These are phyloP conservation scores for Xenentodon cancila DNA, from an alignment of 2,797 vertebrate genomes.

Conservation along the genomic window DNA sequence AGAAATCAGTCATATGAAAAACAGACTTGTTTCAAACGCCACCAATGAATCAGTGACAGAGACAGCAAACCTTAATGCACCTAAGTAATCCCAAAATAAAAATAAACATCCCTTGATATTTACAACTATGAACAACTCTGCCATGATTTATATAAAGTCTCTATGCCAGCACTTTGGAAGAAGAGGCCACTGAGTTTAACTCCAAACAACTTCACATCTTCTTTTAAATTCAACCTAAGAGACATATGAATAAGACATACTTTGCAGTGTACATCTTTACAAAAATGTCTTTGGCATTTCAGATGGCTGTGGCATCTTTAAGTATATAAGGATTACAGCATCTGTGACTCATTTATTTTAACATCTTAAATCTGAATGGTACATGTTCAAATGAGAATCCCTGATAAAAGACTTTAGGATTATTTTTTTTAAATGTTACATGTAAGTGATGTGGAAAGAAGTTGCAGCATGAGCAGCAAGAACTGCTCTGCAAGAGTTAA, in stretches of 20 bases:
- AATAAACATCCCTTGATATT: constrained; percentile 34
- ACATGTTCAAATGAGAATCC: not conserved
- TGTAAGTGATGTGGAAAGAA: too few relatives aligned
- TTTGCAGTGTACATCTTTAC: constrained; percentile 28
- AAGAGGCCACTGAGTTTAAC: constrained; percentile 30
- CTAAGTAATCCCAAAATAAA: constrained; percentile 18
- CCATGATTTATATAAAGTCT: constrained; percentile 67
- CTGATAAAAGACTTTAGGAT: not conserved
- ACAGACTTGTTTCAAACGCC: constrained; percentile 2
- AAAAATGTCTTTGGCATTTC: constrained; percentile 51
- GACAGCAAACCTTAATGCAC: constrained; percentile 3
- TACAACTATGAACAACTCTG: constrained; percentile 32
- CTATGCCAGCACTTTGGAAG: constrained; percentile 32
- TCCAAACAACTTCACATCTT: constrained; percentile 42
- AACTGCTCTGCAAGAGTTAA: too few relatives aligned
- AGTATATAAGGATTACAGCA: constrained; percentile 40
- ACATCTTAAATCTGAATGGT: not conserved
- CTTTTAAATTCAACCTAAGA: constrained; percentile 48
- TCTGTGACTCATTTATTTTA: constrained; percentile 29
- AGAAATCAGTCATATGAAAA: too few relatives aligned
- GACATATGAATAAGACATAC: constrained; percentile 69
- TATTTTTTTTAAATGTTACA: not conserved
- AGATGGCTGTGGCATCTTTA: constrained; percentile 35
- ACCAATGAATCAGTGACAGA: constrained; percentile 26
- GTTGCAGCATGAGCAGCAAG: too few relatives aligned